Evolutionary conservation across 2,797 vertebrate genomes (phyloP), one percentile per base, ranked within the genome.

Genomic region (Neosalanx taihuensis): DNA sequence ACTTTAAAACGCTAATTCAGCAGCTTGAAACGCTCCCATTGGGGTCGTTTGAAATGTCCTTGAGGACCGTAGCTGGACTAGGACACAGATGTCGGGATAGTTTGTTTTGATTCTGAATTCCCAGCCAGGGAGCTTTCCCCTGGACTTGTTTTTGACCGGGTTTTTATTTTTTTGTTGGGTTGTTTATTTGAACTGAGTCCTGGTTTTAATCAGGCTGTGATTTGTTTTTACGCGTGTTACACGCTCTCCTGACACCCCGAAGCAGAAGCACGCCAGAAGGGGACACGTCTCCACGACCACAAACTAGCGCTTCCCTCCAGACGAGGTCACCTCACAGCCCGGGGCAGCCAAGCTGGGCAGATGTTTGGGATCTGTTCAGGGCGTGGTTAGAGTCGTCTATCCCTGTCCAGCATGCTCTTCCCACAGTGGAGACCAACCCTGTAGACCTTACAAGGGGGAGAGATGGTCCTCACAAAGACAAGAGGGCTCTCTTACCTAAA

Each of bases 251-350:
- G 7, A 6, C 41, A 3, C 3, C 41, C 60, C 26, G 12, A 1
- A 9, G 12, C 23, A 4, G 6, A 26, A 2, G 20, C 15, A 37
- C 60, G 74, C 80, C 46, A 58, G 23, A 26, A 26, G 72, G 67
- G 18, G 15, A 74, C 80, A 77, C 20, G 66, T 80, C 79, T 69
- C 20, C 75, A 18, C 75, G 74, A 67, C 80, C 69, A 26, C 23
- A 84, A 84, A 82, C 79, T 85, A 78, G 69, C 83, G 84, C 30
- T 31, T 46, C 66, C 69, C 69, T 60, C 67, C 62, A 61, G 30
- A 61, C 72, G 6, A 76, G 78, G 78, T 81, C 78, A 76, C 53
- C 51, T 75, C 79, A 79, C 53, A 78, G 79, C 77, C 33, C 5
- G 53, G 29, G 5, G 33, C 70, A 69, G 81, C 79, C 70, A 70